phyloP scores from a whole-genome alignment of 1,140 invertebrate species.

The Calliphora vicina region DNA sequence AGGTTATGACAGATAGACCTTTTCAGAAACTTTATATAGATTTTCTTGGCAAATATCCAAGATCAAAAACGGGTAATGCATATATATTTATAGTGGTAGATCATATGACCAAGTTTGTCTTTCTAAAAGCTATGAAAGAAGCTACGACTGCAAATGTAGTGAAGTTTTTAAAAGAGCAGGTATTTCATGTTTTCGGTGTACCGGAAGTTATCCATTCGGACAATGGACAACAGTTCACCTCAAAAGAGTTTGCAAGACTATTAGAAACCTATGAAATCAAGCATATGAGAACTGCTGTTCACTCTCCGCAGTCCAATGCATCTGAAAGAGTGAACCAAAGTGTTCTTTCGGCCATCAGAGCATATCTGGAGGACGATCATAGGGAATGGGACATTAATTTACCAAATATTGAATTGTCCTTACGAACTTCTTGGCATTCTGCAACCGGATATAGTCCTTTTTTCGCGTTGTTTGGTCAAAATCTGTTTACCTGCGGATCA shows the following conservation, averaged over 20 bases:
- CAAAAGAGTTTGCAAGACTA: not conserved
- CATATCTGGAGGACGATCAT: not conserved
- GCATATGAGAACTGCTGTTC: not conserved
- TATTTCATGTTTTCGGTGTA: not conserved
- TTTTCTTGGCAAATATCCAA: not conserved
- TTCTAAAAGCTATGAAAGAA: too few species aligned
- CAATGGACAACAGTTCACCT: not conserved
- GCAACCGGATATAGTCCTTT: not conserved
- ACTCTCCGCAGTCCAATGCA: constrained; percentile 1
- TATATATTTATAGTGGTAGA: not conserved
- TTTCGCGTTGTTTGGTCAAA: not conserved
- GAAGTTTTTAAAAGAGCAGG: too few species aligned
- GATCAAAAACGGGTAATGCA: not conserved
- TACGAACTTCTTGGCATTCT: not conserved
- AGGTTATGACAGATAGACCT: not conserved
- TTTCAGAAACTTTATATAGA: not conserved
- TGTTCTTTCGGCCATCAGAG: not conserved
- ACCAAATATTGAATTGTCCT: not conserved
- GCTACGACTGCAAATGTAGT: not conserved
- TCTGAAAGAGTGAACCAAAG: not conserved
- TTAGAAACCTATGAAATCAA: not conserved
- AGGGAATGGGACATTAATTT: not conserved
- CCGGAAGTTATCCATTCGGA: not conserved
- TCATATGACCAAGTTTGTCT: too few species aligned
- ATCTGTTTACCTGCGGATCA: not conserved